Conservation (phyloP, 2,797 vertebrate species). For the Lophius americanus region DNA sequence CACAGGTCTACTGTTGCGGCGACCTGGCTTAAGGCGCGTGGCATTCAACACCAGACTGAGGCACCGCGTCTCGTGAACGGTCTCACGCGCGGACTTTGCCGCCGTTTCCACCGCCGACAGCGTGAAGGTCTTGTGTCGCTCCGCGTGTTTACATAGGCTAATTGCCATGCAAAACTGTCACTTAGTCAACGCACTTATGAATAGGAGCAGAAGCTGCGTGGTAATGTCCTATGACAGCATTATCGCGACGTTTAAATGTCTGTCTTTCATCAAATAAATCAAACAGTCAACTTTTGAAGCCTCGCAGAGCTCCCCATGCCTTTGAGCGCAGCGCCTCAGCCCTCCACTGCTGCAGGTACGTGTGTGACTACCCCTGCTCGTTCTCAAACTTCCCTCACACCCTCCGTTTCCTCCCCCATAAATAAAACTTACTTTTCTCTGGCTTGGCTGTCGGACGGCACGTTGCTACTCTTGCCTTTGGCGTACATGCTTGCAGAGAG, state of each 20-base stretch:
- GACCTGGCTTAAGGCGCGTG: conserved; percentile 18
- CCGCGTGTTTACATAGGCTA: conserved; percentile 17
- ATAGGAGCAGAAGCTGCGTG: neutral
- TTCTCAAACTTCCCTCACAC: conserved; percentile 66
- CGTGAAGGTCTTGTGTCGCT: conserved; percentile 2
- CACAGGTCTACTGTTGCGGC: conserved; percentile 16
- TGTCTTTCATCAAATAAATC: conserved; percentile 41
- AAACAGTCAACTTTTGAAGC: conserved; percentile 73
- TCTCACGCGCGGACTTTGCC: conserved; percentile 25
- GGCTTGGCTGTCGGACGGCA: conserved; percentile 97
- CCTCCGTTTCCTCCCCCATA: conserved; percentile 72
- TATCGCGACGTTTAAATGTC: conserved; percentile 27
- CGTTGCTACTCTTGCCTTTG: conserved; percentile 97
- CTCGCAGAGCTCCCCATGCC: conserved; percentile 50
- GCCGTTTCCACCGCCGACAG: conserved; percentile 7
- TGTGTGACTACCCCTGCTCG: conserved; percentile 68
- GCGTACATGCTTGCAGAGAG: conserved; percentile 98
- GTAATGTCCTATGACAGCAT: neutral
- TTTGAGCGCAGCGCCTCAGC: conserved; percentile 39
- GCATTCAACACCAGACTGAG: conserved; percentile 7
- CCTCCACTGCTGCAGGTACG: conserved; percentile 65
- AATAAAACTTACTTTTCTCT: conserved; percentile 96
- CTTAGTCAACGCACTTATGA: neutral
- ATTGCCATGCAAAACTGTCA: neutral
- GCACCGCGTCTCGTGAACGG: conserved; percentile 6